Conservation (phyloP, 2,888 invertebrate genomes). For the Suillia variegata region DNA sequence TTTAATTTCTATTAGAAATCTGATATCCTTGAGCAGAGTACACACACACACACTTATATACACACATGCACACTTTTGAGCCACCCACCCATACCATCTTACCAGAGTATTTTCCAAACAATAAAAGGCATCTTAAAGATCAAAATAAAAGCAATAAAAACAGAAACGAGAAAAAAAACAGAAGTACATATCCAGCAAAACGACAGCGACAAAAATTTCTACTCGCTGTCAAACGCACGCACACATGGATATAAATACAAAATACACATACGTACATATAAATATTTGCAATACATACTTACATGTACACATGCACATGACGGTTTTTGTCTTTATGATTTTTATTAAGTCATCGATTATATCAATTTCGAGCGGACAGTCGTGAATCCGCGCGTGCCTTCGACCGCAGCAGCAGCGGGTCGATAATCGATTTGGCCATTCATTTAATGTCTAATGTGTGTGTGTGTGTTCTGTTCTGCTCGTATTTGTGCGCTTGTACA, state of each 20-base stretch:
- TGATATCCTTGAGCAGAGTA: background rate
- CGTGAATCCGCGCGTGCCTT: too few species aligned
- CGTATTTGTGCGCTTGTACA: too few species aligned
- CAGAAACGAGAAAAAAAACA: too few species aligned
- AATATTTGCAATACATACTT: background rate
- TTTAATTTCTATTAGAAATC: background rate
- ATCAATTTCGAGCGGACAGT: background rate
- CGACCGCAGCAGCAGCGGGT: background rate
- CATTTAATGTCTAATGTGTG: too few species aligned
- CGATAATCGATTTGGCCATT: background rate
- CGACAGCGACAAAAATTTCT: background rate
- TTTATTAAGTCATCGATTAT: slow-evolving; percentile 6
- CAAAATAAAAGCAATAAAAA: too few species aligned
- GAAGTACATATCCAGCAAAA: background rate
- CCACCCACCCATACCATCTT: too few species aligned
- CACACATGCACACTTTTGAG: too few species aligned
- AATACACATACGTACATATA: background rate
- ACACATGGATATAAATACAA: too few species aligned
- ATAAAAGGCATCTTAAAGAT: too few species aligned
- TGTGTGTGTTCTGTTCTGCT: too few species aligned
- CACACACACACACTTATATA: background rate
- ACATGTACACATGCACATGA: background rate
- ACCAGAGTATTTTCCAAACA: too few species aligned
- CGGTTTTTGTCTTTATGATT: background rate
- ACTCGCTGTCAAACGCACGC: background rate